Base-by-base conservation (phyloP, 2,113 vertebrate genomes). In the Chionodraco myersi region DNA sequence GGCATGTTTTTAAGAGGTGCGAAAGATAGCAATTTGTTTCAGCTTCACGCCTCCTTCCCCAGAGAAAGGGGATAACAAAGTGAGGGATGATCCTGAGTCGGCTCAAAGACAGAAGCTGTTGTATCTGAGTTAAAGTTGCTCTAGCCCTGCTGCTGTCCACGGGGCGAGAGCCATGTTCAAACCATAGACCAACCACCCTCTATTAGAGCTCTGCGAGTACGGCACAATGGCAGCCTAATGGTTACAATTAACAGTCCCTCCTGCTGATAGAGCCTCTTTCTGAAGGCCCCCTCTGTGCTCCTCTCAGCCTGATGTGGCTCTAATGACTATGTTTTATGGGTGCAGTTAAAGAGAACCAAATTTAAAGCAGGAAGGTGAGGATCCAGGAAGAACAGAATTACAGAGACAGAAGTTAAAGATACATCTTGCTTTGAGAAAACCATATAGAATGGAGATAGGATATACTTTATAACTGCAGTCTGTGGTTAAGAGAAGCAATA, bases 181-280 rank as follows among this genome's bases (percentile, higher is more conserved):
- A 77, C 70, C 72, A 66, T 62, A 76, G 78, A 62, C 86, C 84
- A 79, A 62, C 86, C 84, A 79, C 82, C 89, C 58, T 70, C 83
- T 71, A 86, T 87, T 89, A 88, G 63, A 67, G 80, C 70, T 59
- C 75, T 72, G 75, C 85, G 83, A 90, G 81, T 82, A 44, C 65
- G 80, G 72, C 79, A 84, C 51, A 41, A 82, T 62, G 75, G 82
- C 83, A 85, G 90, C 61, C 75, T 94, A 93, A 93, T 93, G 85
- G 87, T 84, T 85, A 86, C 91, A 92, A 93, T 93, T 93, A 93
- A 80, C 82, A 75, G 69, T 66, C 78, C 69, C 75, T 80, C 78
- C 77, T 79, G 85, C 88, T 91, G 81, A 92, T 91, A 90, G 86
- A 86, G 82, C 78, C 67, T 72, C 70, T 45, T 54, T 87, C 77